Base-by-base conservation (phyloP, 1,140 invertebrate species). In the Berghia stephanieae region DNA sequence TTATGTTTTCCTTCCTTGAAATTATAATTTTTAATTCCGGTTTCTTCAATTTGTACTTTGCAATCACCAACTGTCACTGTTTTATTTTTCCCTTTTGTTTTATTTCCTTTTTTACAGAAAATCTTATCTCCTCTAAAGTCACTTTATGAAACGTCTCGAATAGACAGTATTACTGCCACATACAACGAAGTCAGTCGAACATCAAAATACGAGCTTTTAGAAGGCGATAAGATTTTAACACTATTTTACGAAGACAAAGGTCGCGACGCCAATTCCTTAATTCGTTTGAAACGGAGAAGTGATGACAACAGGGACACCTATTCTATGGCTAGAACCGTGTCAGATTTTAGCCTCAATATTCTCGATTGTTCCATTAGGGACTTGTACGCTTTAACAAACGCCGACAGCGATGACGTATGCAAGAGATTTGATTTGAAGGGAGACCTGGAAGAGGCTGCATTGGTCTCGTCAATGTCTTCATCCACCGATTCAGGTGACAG, bases 321-420 rank as follows among this genome's bases (percentile, higher is more conserved):
- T 31, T 76, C 74, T 10, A 68, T 76, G 36, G 60, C 74, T n/a
- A 66, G 31, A 34, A 67, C 74, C 46, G 40, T 76, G 42, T 76
- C 74, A 10, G 31, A n/a, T 0, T 44, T 68, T 6, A 76, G 74
- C 34, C 42, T 76, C n/a, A 63, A 76, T 34, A 38, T 76, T 2
- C 38, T 43, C 1, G 21, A n/a, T n/a, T 76, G 42, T 43, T 34
- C 38, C 27, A 68, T 76, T 6, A 43, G 52, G 4, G 74, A 76
- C 2, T 43, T 76, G 60, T 76, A 76, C 74, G 38, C 27, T 18
- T 43, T 76, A 38, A 63, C 74, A 21, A 76, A 76, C 55, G 57
- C 57, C 55, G 74, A 76, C 63, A 42, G 74, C 31, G 8, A 34
- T 16, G 63, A 68, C 6, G 24, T 76, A 8, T 1, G 21, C 8